Base-by-base conservation (phyloP, 2,888 invertebrate genomes). In the Lochmaea capreae region DNA sequence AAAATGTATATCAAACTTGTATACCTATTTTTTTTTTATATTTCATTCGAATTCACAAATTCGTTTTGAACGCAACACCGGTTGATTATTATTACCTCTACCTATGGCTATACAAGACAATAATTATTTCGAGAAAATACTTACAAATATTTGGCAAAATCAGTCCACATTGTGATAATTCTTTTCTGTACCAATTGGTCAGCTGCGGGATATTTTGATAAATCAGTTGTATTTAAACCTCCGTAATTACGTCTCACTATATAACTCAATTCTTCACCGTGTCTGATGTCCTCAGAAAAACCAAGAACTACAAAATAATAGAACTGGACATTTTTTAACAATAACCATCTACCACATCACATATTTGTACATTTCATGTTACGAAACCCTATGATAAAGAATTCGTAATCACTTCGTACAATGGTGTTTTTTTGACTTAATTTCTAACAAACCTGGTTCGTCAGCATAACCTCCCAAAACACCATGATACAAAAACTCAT, bases 141-240 rank as follows among this genome's bases (percentile, higher is more conserved):
- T 79, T 77, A 81, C 81, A 81, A 71, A 58, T 78, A 76, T 70
- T 78, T 81, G 10, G 78, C 80, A 72, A 81, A 81, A 67, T 81
- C 77, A 2, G 80, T 80, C 33, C 79, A 79, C n/a, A 81, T 65
- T 11, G 67, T 76, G 61, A 79, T 77, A n/a, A 79, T 71, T 46
- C 79, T 74, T 42, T 78, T 76, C 33, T 77, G 79, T 0, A 80
- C 80, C 12, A 67, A 26, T 49, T 75, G 72, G 62, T 81, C 81
- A 16, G 71, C 72, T 73, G 77, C 74, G 14, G 80, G 76, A 70
- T 78, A 80, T 66, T 77, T 71, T 3, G 75, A 76, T 10, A 80
- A 67, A 71, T 80, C 79, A 12, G 75, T 77, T 11, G 78, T 78
- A 71, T 79, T 74, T 9, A 78, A 72, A 2, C 67, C 72, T 49